A percentile compares a stretch with the other conserved stretches of the same genome.
Conservation (phyloP, 2,113 vertebrate species). For the Mobula hypostoma region DNA sequence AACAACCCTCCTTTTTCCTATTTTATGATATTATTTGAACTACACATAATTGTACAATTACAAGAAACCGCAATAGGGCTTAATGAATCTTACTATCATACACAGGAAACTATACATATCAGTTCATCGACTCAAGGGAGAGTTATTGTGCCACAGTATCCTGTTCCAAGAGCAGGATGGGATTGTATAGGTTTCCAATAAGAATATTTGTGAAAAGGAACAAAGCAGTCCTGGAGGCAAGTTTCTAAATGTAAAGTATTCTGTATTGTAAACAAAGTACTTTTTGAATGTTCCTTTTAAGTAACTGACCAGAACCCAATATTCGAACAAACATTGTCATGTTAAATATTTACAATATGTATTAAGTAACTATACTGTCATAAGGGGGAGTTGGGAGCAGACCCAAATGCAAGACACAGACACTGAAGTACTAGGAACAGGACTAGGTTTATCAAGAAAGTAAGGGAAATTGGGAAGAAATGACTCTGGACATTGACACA, state of each 20-base stretch:
- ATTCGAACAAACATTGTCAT: background rate
- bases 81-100: background rate
- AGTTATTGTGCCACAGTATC: background rate
- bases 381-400: too few species aligned
- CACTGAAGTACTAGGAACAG: too few species aligned
- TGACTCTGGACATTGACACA: too few species aligned
- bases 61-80: background rate
- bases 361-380: background rate
- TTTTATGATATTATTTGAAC: background rate
- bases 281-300: background rate
- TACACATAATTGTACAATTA: background rate
- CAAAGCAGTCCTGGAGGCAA: background rate
- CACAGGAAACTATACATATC: slow-evolving; percentile 5
- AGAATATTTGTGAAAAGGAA: background rate
- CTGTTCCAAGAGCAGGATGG: background rate
- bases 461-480: too few species aligned
- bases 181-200: background rate
- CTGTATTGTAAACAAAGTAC: background rate
- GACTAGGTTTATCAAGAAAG: too few species aligned
- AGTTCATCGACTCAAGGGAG: background rate
- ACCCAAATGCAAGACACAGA: too few species aligned
- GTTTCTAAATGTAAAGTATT: background rate
- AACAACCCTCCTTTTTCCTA: background rate
- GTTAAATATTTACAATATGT: background rate
- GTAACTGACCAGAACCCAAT: background rate